Evolutionary conservation across 2,888 invertebrate genomes (phyloP), one percentile per base, ranked within the genome.

Genomic region (Leucophora obtusa): DNA sequence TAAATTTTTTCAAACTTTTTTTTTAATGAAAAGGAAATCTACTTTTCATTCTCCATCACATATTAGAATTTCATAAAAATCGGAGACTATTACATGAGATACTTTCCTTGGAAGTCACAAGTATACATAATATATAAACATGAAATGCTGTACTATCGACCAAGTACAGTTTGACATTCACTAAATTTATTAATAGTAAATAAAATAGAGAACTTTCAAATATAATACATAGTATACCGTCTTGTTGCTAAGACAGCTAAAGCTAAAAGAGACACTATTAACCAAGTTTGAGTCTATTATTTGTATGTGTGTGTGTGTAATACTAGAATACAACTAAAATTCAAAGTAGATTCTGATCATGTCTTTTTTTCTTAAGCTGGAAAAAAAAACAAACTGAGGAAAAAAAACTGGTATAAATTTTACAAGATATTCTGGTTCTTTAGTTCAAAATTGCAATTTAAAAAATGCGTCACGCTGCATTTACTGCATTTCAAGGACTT

Each of bases 401-500:
- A 28, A 28, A 51, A 66, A 71, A 78, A 59, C 69, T 63, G 65
- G 69, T 69, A 75, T 68, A 47, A 43, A 70, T 56, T 65, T 74
- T 77, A 70, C 77, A 81, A 58, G 70, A 70, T 66, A 77, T 81
- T 73, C 81, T 73, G 73, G 81, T 81, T 81, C 60, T 77, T 78
- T 33, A 68, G 72, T 71, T 72, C 60, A 71, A 62, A 66, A 65
- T 59, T 71, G 62, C 68, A 70, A 63, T 59, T 68, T 50, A 74
- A 79, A 73, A 82, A 83, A 84, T 84, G 83, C 84, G 84, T 85
- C 83, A 84, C 83, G 83, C 83, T 84, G 85, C 84, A 85, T 84
- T 84, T 83, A 84, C 72, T 85, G 83, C 85, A 85, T 85, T 85
- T 87, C 86, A 87, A 87, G 87, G 86, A 87, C 86, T 86, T 87